phyloP scores from a whole-genome alignment of 2,797 vertebrate genomes.

The Meriones psammophilus region DNA sequence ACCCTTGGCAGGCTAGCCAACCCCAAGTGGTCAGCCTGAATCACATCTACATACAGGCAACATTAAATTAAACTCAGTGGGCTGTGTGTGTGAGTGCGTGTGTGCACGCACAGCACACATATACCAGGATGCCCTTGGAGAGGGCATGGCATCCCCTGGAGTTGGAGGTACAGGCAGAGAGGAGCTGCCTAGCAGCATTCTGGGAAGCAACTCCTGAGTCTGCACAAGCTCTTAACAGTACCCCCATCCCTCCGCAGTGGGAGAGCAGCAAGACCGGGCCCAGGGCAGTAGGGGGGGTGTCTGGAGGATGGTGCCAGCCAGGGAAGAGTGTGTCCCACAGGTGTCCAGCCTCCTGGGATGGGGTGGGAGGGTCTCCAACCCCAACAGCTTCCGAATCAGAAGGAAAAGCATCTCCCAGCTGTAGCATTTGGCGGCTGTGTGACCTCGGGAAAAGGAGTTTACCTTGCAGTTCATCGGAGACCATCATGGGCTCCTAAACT shows the following conservation, averaged over 20 bases:
- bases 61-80: neutral
- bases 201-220: neutral
- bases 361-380: neutral
- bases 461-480: conserved; percentile 4
- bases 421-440: neutral
- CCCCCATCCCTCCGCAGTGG: too few species aligned
- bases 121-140: neutral
- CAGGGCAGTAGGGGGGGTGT: neutral
- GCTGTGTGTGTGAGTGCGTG: too few species aligned
- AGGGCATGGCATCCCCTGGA: neutral
- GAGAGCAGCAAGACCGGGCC: neutral
- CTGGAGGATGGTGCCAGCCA: conserved; percentile 63
- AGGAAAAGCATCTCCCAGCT: neutral
- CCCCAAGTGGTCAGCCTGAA: neutral
- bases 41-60: neutral
- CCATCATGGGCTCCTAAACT: neutral
- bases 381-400: neutral
- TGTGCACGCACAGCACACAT: too few species aligned
- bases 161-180: neutral
- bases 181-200: neutral
- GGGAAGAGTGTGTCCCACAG: neutral
- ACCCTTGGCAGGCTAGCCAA: too few species aligned
- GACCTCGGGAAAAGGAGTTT: neutral
- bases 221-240: neutral
- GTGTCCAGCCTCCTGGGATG: neutral